These are phyloP conservation scores for Leptopilina myrica DNA, from an alignment of 2,888 invertebrate species.

Conservation along the genomic window DNA sequence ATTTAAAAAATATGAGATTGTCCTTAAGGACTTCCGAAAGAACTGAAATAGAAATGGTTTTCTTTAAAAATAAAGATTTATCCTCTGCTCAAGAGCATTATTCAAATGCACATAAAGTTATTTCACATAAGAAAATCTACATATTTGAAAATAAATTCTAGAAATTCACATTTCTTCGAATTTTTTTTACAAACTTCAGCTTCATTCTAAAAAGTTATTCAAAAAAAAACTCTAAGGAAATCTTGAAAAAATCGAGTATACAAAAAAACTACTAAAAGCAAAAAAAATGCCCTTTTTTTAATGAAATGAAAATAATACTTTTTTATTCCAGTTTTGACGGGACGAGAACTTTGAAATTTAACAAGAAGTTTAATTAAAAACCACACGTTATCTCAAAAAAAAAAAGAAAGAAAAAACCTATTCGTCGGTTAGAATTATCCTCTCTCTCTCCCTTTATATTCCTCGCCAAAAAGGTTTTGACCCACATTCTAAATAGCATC, in stretches of 20 bases:
- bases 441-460: not conserved
- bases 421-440: slow-evolving; percentile 10
- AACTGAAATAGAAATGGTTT: no score
- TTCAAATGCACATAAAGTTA: no score
- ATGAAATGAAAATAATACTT: slow-evolving; percentile 6
- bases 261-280: not conserved
- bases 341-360: slow-evolving; percentile 20
- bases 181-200: not conserved
- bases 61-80: no score
- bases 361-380: slow-evolving; percentile 33
- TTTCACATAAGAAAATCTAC: no score
- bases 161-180: not conserved
- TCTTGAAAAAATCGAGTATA: not conserved
- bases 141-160: not conserved
- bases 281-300: not conserved
- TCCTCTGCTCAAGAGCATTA: no score
- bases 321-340: not conserved
- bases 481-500: slow-evolving; percentile 16
- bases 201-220: not conserved
- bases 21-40: no score
- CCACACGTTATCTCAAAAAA: slow-evolving; percentile 10
- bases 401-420: not conserved
- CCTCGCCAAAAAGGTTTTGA: not conserved
- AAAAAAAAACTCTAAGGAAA: not conserved
- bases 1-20: no score